Conservation (phyloP, 2,113 vertebrate species). For the Cyprinodon brontotheroides region DNA sequence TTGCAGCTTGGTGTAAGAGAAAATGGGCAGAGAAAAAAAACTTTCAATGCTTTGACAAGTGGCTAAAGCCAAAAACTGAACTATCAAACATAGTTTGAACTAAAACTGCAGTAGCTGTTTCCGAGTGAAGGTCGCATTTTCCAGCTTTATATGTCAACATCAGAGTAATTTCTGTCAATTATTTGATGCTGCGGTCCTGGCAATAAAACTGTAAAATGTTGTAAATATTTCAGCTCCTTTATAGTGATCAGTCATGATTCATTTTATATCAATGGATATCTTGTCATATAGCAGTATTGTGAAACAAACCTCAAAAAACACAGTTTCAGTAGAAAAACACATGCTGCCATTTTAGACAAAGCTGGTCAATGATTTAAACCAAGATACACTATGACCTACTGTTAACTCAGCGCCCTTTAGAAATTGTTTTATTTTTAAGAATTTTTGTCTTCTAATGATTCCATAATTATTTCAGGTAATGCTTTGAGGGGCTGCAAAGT, state of each 20-base stretch:
- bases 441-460: too few relatives aligned
- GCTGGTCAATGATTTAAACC: not conserved
- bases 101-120: not conserved
- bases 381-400: not conserved
- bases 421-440: not conserved
- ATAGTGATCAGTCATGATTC: not conserved
- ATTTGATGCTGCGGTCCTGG: not conserved
- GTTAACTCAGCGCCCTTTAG: not conserved
- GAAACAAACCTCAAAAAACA: not conserved
- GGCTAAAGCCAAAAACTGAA: not conserved
- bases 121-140: not conserved
- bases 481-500: not conserved
- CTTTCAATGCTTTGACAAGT: not conserved
- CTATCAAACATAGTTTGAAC: not conserved
- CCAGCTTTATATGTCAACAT: not conserved
- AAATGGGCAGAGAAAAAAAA: not conserved
- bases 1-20: too few relatives aligned
- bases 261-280: not conserved
- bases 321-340: not conserved
- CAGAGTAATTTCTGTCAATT: not conserved
- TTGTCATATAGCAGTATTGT: not conserved
- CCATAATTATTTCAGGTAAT: too few relatives aligned
- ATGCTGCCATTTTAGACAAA: not conserved
- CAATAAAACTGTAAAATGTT: not conserved
- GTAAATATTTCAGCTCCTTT: not conserved